Percentiles rank a stretch among this genome's conserved stretches.
phyloP scores from a whole-genome alignment of 2,888 invertebrate genomes.

The Gonocerus acuteangulatus region DNA sequence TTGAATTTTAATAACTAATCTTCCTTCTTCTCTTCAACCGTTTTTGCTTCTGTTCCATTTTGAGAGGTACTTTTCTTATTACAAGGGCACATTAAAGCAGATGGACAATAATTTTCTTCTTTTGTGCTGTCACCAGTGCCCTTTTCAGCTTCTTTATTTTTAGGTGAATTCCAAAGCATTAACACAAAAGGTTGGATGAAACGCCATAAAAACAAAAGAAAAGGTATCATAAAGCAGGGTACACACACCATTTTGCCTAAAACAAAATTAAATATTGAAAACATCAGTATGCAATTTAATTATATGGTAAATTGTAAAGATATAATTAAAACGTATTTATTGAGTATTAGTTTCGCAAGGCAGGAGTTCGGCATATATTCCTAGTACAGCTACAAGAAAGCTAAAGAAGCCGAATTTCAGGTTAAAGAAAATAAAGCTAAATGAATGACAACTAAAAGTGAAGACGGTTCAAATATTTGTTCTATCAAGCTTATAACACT shows the following conservation, averaged over 20 bases:
- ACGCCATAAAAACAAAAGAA: conserved; percentile 75
- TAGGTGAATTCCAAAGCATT: conserved; percentile 66
- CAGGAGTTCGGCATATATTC: no score
- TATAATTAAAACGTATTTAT: no score
- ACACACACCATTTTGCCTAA: conserved; percentile 34
- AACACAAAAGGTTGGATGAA: conserved; percentile 73
- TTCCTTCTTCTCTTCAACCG: conserved; percentile 16
- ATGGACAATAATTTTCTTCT: conserved; percentile 20
- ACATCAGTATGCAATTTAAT: no score
- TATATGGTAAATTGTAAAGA: no score
- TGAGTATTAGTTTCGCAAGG: no score
- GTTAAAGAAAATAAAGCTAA: no score
- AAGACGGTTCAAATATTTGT: no score
- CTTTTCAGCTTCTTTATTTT: conserved; percentile 26
- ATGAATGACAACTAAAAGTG: no score
- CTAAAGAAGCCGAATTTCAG: no score
- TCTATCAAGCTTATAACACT: no score
- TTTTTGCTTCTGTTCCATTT: not conserved
- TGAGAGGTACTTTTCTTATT: not conserved
- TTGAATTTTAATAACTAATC: not conserved
- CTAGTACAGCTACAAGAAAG: no score
- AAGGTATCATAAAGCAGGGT: conserved; percentile 69
- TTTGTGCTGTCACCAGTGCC: not conserved
- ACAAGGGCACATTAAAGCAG: conserved; percentile 17
- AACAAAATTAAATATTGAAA: conserved; percentile 10